Base-by-base conservation (phyloP, 2,888 invertebrate genomes). In the Aricia artaxerxes region DNA sequence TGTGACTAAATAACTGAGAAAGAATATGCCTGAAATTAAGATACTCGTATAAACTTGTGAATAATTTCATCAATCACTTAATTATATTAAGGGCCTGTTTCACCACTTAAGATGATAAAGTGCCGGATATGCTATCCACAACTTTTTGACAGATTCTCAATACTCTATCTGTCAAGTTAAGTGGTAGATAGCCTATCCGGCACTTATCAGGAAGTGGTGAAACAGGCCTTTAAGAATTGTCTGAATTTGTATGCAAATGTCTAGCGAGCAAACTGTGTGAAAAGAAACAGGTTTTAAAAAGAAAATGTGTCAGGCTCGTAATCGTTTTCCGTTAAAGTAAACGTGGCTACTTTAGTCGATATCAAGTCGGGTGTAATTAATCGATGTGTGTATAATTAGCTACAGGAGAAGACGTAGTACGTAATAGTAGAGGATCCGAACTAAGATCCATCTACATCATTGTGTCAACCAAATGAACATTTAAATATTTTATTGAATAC, bases 401-500 rank as follows among this genome's bases (percentile, higher is more conserved):
- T 81, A 81, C 60, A 53, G 78, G 69, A 73, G 79, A 80, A 77
- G 76, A 76, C 64, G 76, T 78, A 78, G 49, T 77, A 78, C 44
- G 11, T 53, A 53, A 11, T 53, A 53, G 13, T 13, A 53, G 1
- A 53, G 13, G 13, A 53, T 53, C 53, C 13, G 53, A 53, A 53
- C 53, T 53, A 11, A 53, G 13, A 13, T 13, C 3, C 3, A 53
- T 53, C 53, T 53, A 2, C 11, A 53, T 2, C 11, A 13, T 6
- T 44, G 4, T 53, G 53, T 53, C 11, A 11, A 53, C 2, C 6
- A 40, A 40, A 40, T 40, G 40, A 40, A 40, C 6, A 40, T 40
- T 35, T 35, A 35, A 40, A 40, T 40, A 40, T 40, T 40, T 5
- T 40, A 40, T 40, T 40, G 40, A 40, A 40, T 40, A 40, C 6